Conservation (phyloP, 1,140 invertebrate genomes). For the Drosophila takahashii region DNA sequence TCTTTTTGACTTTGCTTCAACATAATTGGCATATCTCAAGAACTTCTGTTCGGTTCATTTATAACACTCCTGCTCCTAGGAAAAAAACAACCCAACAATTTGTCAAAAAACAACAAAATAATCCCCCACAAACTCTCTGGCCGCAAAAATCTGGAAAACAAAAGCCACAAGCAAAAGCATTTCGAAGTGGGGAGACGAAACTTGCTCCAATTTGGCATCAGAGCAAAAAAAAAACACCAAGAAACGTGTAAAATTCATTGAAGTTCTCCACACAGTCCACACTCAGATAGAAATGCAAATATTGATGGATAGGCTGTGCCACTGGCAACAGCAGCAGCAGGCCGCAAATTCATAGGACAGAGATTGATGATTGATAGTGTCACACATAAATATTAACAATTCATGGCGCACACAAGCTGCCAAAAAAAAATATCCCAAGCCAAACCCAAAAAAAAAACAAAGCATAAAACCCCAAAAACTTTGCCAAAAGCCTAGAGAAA, state of each 20-base stretch:
- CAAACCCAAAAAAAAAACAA: not conserved
- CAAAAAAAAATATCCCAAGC: slow-evolving; percentile 7
- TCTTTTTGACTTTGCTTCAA: slow-evolving; percentile 42
- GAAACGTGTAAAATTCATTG: slow-evolving; percentile 37
- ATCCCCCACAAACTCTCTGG: slow-evolving; percentile 12
- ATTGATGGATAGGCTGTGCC: slow-evolving; percentile 61
- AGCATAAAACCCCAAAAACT: slow-evolving; percentile 21
- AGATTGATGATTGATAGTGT: slow-evolving; percentile 78
- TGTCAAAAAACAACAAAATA: slow-evolving; percentile 41
- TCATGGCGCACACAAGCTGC: slow-evolving; percentile 67
- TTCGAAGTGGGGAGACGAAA: slow-evolving; percentile 15
- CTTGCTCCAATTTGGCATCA: slow-evolving; percentile 28
- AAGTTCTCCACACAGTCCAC: slow-evolving; percentile 21
- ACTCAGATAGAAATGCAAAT: slow-evolving; percentile 62
- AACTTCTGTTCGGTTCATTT: slow-evolving; percentile 30
- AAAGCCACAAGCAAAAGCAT: slow-evolving; percentile 31
- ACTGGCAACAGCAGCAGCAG: slow-evolving; percentile 34
- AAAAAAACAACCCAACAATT: slow-evolving; percentile 28
- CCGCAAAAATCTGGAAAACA: slow-evolving; percentile 30
- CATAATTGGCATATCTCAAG: slow-evolving; percentile 48
- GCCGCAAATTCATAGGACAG: slow-evolving; percentile 36
- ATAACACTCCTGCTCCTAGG: slow-evolving; percentile 13
- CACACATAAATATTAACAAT: slow-evolving; percentile 77
- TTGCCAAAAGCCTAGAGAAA: slow-evolving; percentile 18
- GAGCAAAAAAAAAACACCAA: slow-evolving; percentile 3